Evolutionary conservation across 2,113 vertebrate species (phyloP).

Genomic region (Daboia siamensis): DNA sequence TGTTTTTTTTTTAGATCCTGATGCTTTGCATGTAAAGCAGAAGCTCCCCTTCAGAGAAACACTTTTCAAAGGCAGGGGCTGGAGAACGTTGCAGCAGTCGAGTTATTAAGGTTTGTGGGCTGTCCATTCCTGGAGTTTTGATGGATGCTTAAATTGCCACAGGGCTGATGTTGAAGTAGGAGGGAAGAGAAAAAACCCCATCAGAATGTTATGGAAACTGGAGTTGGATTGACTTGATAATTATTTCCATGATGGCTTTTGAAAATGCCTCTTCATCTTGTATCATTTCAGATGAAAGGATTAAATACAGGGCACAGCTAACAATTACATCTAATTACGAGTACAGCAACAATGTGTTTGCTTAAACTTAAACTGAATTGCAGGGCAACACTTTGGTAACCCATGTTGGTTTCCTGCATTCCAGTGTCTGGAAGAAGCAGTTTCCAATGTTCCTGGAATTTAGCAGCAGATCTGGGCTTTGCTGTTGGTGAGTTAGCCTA

Average conservation of each 20-base stretch:
- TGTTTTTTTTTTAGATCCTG: neutral
- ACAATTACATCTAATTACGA: constrained; percentile 7
- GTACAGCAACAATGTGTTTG: constrained; percentile 6
- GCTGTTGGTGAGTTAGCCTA: neutral
- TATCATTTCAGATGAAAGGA: constrained; percentile 23
- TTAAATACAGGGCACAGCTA: constrained; percentile 7
- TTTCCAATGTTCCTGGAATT: neutral
- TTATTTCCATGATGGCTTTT: neutral
- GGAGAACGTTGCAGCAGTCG: neutral
- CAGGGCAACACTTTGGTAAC: neutral
- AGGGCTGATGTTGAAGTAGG: neutral
- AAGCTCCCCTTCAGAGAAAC: neutral
- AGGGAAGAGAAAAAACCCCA: neutral
- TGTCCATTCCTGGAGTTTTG: neutral
- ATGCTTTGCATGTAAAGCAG: neutral
- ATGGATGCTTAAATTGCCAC: neutral
- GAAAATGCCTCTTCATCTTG: neutral
- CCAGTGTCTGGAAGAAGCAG: neutral
- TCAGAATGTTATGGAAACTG: constrained; percentile 1
- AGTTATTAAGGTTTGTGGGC: neutral
- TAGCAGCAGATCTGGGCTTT: neutral
- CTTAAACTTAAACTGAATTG: neutral
- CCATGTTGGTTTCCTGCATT: neutral
- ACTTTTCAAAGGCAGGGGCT: neutral
- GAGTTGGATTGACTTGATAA: neutral